Evolutionary conservation across 2,113 vertebrate species (phyloP).

Genomic region (Mungos mungo): DNA sequence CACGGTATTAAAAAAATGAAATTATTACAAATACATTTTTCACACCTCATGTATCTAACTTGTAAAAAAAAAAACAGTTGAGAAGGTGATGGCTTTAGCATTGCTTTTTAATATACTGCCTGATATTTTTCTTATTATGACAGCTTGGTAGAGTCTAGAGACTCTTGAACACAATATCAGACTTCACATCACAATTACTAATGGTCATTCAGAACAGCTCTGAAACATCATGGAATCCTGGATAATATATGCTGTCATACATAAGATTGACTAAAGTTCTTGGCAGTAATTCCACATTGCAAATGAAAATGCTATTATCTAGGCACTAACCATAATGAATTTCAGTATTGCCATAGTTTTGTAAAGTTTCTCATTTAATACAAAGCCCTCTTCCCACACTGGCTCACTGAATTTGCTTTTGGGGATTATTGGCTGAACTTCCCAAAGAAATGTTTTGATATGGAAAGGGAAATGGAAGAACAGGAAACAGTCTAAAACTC

Average conservation of each 20-base stretch:
- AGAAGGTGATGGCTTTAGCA: not conserved
- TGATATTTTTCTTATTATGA: not conserved
- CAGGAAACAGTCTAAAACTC: not conserved
- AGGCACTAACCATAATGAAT: not conserved
- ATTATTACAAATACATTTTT: not conserved
- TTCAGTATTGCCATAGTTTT: not conserved
- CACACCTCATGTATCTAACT: not conserved
- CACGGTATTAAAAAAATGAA: not conserved
- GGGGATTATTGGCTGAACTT: not conserved
- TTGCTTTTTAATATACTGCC: not conserved
- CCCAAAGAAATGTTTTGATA: conserved; percentile 56
- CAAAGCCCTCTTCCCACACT: not conserved
- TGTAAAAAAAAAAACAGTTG: not conserved
- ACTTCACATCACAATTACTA: not conserved
- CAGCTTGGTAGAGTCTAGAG: not conserved
- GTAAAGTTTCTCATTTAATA: conserved; percentile 3
- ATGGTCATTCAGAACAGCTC: not conserved
- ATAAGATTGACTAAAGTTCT: not conserved
- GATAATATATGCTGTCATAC: not conserved
- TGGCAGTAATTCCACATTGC: not conserved
- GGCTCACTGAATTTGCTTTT: conserved; percentile 18
- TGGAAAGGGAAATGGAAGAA: conserved; percentile 52
- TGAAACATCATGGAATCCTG: not conserved
- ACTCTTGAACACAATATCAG: not conserved
- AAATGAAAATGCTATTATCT: conserved; percentile 56